Conservation (phyloP, 35 echinoderm and acorn worm genomes). For the Ptychodera flava region DNA sequence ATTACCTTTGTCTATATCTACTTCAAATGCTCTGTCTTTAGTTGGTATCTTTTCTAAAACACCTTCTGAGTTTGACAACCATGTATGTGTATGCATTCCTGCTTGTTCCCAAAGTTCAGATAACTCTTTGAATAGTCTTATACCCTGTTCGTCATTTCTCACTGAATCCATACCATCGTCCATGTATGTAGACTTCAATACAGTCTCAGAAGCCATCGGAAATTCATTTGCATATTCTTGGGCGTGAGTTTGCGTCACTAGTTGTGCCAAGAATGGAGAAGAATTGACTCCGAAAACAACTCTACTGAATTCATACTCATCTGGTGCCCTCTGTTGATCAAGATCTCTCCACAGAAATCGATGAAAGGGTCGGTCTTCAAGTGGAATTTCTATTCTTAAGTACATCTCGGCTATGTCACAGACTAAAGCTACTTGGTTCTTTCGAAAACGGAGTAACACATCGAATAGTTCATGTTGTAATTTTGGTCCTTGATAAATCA, state of each 20-base stretch:
- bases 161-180: too few relatives aligned
- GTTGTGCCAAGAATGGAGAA: too few relatives aligned
- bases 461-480: conserved; percentile 33
- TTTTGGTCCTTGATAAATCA: conserved; percentile 38
- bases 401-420: conserved; percentile 46
- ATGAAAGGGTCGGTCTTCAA: conserved; percentile 8
- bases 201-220: too few relatives aligned
- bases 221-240: too few relatives aligned
- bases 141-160: conserved; percentile 14
- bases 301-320: too few relatives aligned
- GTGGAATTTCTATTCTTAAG: conserved; percentile 9
- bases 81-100: conserved; percentile 23
- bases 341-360: too few relatives aligned
- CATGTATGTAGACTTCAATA: too few relatives aligned
- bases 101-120: conserved; percentile 17
- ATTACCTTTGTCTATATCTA: too few relatives aligned
- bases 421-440: conserved; percentile 25
- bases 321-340: too few relatives aligned
- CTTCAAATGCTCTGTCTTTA: neutral
- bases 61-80: conserved; percentile 33
- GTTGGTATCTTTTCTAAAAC: conserved; percentile 30
- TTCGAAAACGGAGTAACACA: conserved; percentile 32
- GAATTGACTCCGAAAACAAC: too few relatives aligned
- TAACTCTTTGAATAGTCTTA: conserved; percentile 27
- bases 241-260: too few relatives aligned